Percentiles rank a stretch among this genome's conserved stretches.
These are phyloP conservation scores for Platalea minor DNA, from an alignment of 2,797 vertebrate genomes.

Conservation along the genomic window DNA sequence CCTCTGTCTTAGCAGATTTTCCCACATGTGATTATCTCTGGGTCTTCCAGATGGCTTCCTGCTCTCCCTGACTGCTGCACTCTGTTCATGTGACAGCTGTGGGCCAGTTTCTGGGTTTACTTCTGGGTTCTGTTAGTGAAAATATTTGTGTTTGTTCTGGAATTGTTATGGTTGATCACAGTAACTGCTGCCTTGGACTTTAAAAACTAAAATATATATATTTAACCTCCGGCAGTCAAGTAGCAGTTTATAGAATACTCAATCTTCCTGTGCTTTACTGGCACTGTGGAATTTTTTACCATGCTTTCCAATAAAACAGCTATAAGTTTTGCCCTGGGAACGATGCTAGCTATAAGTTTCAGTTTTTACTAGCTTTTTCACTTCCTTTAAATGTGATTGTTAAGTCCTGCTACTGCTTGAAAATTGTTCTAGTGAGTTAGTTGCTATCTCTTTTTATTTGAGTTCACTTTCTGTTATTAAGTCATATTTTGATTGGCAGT, in stretches of 20 bases:
- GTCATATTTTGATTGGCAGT: not conserved
- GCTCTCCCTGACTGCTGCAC: not conserved
- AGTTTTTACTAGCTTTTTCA: not conserved
- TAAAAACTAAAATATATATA: not conserved
- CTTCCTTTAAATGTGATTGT: not conserved
- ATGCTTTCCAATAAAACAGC: not conserved
- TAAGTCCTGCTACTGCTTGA: not conserved
- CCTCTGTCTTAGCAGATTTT: not conserved
- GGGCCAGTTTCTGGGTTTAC: not conserved
- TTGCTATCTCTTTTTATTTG: not conserved
- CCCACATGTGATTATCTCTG: not conserved
- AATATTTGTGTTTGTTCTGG: not conserved
- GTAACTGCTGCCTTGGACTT: not conserved
- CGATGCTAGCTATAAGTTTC: not conserved
- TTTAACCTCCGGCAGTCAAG: not conserved
- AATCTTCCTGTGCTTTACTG: not conserved
- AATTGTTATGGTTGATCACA: not conserved
- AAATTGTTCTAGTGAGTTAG: not conserved
- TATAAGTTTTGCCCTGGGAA: not conserved
- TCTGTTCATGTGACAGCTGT: not conserved
- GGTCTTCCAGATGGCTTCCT: not conserved
- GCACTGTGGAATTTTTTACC: not conserved
- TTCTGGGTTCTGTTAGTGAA: not conserved
- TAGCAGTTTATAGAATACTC: not conserved
- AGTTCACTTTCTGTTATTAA: not conserved